Evolutionary conservation across 2,113 vertebrate genomes (phyloP).

Genomic region (Orcinus orca): DNA sequence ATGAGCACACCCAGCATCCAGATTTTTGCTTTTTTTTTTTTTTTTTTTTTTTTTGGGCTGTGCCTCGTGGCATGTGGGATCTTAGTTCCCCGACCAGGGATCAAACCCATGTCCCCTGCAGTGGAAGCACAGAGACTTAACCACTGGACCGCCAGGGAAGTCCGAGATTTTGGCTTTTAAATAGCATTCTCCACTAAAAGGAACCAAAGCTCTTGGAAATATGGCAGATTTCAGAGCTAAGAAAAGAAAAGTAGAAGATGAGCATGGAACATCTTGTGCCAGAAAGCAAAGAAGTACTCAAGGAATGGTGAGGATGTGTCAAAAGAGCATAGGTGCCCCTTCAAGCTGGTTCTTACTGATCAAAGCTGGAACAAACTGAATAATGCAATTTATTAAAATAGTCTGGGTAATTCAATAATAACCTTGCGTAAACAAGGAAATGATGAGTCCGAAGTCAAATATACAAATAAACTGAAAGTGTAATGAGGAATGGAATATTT

Average conservation of each 20-base stretch:
- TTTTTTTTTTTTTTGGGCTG: neutral
- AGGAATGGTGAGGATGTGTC: neutral
- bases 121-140: neutral
- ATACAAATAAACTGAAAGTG: conserved; percentile 8
- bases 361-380: conserved; percentile 23
- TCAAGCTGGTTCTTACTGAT: conserved; percentile 11
- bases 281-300: conserved; percentile 39
- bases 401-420: conserved; percentile 10
- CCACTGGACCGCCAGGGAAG: neutral
- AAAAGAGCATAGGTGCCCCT: neutral
- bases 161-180: neutral
- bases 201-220: conserved; percentile 3
- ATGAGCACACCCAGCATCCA: neutral
- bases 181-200: neutral
- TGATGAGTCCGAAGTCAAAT: neutral
- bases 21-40: neutral
- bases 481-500: neutral
- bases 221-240: neutral
- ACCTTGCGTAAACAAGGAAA: conserved; percentile 30
- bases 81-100: neutral
- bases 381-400: conserved; percentile 18
- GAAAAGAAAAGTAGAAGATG: neutral
- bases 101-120: neutral
- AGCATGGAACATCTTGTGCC: neutral
- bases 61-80: neutral